Evolutionary conservation across 37 sponge, comb jelly and placozoan genomes (phyloP), one percentile per base, ranked within the genome.

Genomic region (Ianthella basta): DNA sequence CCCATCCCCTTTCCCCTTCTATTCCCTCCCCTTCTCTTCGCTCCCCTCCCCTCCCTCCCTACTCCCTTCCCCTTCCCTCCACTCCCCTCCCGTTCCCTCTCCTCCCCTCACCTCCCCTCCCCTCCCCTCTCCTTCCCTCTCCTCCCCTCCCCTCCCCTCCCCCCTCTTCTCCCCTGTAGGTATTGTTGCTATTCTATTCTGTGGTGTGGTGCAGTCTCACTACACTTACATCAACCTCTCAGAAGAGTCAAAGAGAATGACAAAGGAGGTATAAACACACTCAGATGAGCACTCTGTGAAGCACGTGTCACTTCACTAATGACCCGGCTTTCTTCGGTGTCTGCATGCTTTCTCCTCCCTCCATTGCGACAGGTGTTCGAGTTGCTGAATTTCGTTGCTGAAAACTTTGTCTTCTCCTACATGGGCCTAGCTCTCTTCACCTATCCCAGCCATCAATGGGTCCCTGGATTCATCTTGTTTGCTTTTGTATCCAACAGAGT

Each of bases 341-440:
- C n/a, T n/a, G 8, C 50, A 44, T 8, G 8, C 50, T 44, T 44
- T 8, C 50, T 44, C 8, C 50, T 44, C 50, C 50, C 50, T 44
- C 8, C 50, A 44, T 44, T n/a, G n/a, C n/a, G 84, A 21, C 67
- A 91, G 83, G 63, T 91, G 35, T 98, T 98, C 89, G 98, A 98
- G 55, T 82, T 95, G 5, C 79, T 98, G 34, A 98, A 95, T 85
- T 98, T 98, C 70, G 59, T 98, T 30, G 94, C 98, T 0, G 98
- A 98, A 86, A 98, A 98, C 79, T 98, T 98, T 73, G 89, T 98
- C 55, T 98, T 98, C 70, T 89, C 89, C n/a, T 98, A 98, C 89
- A 98, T 98, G 86, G 98, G 98, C 4, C 83, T 98, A 37, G 91
- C 96, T 53, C 85, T 98, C 59, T 98, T 98, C 87, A 90, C 93